Evolutionary conservation across 1,140 invertebrate genomes (phyloP), one percentile per base, ranked within the genome.

Genomic region (Drosophila sp.): DNA sequence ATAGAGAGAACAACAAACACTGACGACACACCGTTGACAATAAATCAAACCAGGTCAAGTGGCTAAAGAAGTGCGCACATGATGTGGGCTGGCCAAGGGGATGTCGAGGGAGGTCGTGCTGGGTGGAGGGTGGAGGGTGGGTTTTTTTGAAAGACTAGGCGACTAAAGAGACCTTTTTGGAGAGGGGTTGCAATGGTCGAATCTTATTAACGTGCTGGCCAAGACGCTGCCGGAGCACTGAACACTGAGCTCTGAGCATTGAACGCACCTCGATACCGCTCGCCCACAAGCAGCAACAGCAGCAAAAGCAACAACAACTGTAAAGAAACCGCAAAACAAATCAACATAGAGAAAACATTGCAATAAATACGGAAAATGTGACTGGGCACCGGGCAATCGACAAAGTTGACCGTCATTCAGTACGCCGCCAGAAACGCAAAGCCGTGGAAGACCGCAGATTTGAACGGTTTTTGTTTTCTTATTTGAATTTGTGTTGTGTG

Each of bases 31-130:
- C 29, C 46, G 64, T 59, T 71, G 62, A 50, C 72, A 72, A 59
- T 41, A 82, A 83, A 76, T 72, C 76, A 78, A 87, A 86, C 71
- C 83, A 80, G 81, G 81, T 75, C 82, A 82, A 86, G 82, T 86
- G 71, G 82, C 64, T 38, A 41, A 51, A 69, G 27, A 66, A 76
- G 38, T 59, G 57, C 14, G 67, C 81, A 84, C 82, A 78, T 84
- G 78, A 86, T 78, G 82, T 50, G 50, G 13, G n/a, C 21, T 32
- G 16, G 27, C 13, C 27, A 34, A 5, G 1, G 18, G 16, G 14
- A 8, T 11, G 50, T 4, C 13, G n/a, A 7, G 21, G 9, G 14
- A 25, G n/a, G n/a, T n/a, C n/a, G n/a, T n/a, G n/a, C n/a, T n/a
- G n/a, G n/a, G n/a, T n/a, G n/a, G n/a, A n/a, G n/a, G n/a, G n/a